These are phyloP conservation scores for Anolis apletophallus DNA, from an alignment of 2,797 vertebrate genomes.

Conservation along the genomic window DNA sequence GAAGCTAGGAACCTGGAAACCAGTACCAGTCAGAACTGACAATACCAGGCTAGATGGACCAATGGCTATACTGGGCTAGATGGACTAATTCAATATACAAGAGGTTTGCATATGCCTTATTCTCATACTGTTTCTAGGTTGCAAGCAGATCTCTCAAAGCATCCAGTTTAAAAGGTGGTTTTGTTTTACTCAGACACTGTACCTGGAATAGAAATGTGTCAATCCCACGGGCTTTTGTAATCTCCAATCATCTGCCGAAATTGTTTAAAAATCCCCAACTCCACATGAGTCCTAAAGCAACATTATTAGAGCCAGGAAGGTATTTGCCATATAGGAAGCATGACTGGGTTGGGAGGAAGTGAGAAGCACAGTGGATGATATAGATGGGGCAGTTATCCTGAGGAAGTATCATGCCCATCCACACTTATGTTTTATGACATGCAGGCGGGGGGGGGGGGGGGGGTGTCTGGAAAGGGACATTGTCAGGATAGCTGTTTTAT, in stretches of 20 bases:
- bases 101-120: neutral
- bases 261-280: neutral
- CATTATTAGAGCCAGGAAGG: neutral
- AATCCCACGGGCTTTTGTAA: neutral
- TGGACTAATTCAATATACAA: too few species aligned
- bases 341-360: conserved; percentile 5
- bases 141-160: neutral
- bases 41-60: too few species aligned
- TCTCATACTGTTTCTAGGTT: neutral
- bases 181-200: neutral
- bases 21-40: too few species aligned
- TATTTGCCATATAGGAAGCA: conserved; percentile 24
- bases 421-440: neutral
- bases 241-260: neutral
- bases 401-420: neutral
- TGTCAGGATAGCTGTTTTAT: conserved; percentile 16
- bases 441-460: neutral
- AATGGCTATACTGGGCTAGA: too few species aligned
- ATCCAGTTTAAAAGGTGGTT: neutral
- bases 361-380: neutral
- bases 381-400: conserved; percentile 5
- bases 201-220: neutral
- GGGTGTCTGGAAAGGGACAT: neutral
- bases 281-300: neutral
- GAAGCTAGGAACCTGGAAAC: too few species aligned